phyloP scores from a whole-genome alignment of 2,797 vertebrate species.

The Periophthalmus magnuspinnatus region DNA sequence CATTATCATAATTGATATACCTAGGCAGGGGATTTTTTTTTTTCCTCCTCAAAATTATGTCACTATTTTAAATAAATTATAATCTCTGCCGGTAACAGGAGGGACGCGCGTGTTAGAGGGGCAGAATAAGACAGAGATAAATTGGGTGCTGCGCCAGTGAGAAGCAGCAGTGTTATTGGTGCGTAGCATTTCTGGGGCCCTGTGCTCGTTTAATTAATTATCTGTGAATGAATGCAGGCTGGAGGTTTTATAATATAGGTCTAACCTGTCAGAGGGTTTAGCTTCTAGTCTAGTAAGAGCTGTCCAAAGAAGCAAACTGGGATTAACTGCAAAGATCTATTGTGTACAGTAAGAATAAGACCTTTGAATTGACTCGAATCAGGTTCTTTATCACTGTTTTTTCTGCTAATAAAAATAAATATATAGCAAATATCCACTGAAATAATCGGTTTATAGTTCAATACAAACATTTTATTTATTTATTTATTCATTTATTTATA shows the following conservation, averaged over 20 bases:
- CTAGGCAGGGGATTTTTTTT: constrained; percentile 16
- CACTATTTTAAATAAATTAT: constrained; percentile 35
- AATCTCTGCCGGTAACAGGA: constrained; percentile 14
- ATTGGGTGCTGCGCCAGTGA: background rate
- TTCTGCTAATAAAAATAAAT: background rate
- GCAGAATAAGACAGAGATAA: background rate
- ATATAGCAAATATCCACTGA: too few relatives aligned
- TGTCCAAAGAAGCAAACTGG: background rate
- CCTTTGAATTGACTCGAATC: background rate
- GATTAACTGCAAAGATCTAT: background rate
- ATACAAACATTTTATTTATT: too few relatives aligned
- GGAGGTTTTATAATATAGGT: background rate
- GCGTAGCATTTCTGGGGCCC: background rate
- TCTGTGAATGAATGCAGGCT: constrained; percentile 2
- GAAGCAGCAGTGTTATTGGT: constrained; percentile 17
- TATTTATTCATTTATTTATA: too few relatives aligned
- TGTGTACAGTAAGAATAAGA: background rate
- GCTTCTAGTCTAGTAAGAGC: background rate
- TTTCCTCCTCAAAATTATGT: constrained; percentile 33
- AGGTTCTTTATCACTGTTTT: background rate
- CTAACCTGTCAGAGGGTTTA: constrained; percentile 4
- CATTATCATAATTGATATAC: constrained; percentile 63
- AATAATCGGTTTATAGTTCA: too few relatives aligned
- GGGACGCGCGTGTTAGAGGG: constrained; percentile 3
- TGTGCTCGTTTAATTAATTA: constrained; percentile 11